Percentiles rank a stretch among this genome's conserved stretches.
Evolutionary conservation across 2,113 vertebrate species (phyloP).

Genomic region (Acanthisitta chloris): DNA sequence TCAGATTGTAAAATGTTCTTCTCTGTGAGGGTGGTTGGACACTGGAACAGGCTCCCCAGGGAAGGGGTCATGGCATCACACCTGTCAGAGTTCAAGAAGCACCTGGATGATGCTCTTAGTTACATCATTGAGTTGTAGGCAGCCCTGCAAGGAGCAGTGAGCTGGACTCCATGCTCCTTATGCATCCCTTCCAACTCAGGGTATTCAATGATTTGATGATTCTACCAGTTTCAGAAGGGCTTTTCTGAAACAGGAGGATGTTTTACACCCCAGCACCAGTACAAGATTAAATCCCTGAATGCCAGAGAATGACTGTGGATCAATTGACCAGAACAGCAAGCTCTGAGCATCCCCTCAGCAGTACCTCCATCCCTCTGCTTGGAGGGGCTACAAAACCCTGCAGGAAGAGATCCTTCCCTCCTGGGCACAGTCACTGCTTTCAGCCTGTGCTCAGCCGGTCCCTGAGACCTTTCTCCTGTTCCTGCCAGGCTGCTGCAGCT

Average conservation of each 20-base stretch:
- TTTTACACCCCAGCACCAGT: background rate
- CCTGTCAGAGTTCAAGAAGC: background rate
- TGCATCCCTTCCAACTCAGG: background rate
- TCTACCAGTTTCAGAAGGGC: background rate
- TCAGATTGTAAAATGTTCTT: background rate
- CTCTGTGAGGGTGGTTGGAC: too few relatives aligned
- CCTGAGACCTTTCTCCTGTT: background rate
- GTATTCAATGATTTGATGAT: too few relatives aligned
- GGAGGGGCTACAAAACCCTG: background rate
- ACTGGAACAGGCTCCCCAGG: background rate
- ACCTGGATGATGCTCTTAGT: rapidly evolving
- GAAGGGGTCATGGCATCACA: background rate
- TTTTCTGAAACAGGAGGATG: background rate
- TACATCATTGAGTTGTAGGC: background rate
- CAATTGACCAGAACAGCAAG: rapidly evolving
- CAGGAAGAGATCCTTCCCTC: background rate
- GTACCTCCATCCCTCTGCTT: background rate
- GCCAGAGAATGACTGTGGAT: rapidly evolving
- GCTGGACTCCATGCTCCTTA: background rate
- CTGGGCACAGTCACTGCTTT: rapidly evolving
- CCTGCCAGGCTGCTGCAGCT: background rate
- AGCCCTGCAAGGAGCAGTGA: background rate
- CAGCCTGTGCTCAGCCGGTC: rapidly evolving
- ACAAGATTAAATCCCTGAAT: background rate
- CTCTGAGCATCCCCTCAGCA: background rate